Percentiles rank a stretch among this genome's conserved stretches.
phyloP scores from a whole-genome alignment of 2,888 invertebrate genomes.

The Stenoptilia bipunctidactyla region DNA sequence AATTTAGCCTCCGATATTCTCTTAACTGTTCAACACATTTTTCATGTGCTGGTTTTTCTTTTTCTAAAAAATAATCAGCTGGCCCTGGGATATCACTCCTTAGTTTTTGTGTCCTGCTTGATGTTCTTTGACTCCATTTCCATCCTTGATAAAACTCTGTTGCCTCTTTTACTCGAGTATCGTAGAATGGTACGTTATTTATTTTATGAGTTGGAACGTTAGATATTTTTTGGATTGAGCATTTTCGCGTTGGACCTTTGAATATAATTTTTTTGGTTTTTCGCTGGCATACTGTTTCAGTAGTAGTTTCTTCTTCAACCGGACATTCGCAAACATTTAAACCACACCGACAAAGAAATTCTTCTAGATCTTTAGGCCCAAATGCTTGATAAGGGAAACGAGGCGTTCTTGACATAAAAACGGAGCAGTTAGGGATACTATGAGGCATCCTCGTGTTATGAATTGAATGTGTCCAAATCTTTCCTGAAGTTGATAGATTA shows the following conservation, averaged over 20 bases:
- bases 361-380: slow-evolving; percentile 35
- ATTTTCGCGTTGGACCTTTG: slow-evolving; percentile 28
- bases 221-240: not conserved
- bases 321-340: slow-evolving; percentile 37
- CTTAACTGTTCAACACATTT: slow-evolving; percentile 40
- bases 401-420: slow-evolving; percentile 35
- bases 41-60: slow-evolving; percentile 19
- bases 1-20: slow-evolving; percentile 30
- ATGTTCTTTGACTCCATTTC: slow-evolving; percentile 49
- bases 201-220: slow-evolving; percentile 15
- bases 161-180: slow-evolving; percentile 30
- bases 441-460: slow-evolving; percentile 22
- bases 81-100: slow-evolving; percentile 36
- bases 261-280: slow-evolving; percentile 29
- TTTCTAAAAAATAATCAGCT: slow-evolving; percentile 32
- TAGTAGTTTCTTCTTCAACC: slow-evolving; percentile 19
- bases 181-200: slow-evolving; percentile 37
- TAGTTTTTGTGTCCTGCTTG: slow-evolving; percentile 21
- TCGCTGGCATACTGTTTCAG: slow-evolving; percentile 30
- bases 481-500: slow-evolving; percentile 17
- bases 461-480: slow-evolving; percentile 39
- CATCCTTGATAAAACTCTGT: slow-evolving; percentile 48
- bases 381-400: slow-evolving; percentile 45
- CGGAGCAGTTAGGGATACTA: slow-evolving; percentile 37
- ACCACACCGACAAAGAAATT: slow-evolving; percentile 41